phyloP scores from a whole-genome alignment of 2,113 vertebrate genomes.

The Sprattus sprattus region DNA sequence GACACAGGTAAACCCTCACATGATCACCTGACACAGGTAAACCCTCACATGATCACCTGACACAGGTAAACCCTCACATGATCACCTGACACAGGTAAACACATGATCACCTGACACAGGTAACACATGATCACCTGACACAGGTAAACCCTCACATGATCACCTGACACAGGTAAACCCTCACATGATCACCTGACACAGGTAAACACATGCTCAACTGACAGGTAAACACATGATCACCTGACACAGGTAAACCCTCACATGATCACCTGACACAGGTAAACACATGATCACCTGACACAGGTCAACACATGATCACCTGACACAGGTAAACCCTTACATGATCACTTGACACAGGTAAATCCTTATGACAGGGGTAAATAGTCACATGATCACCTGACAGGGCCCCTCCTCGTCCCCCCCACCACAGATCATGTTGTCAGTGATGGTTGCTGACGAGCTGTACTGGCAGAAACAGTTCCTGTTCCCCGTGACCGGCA shows the following conservation, averaged over 20 bases:
- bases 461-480: conserved; percentile 47
- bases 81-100: too few species aligned
- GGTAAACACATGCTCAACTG: too few species aligned
- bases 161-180: neutral
- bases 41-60: neutral
- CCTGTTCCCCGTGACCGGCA: conserved; percentile 50
- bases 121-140: too few species aligned
- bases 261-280: neutral
- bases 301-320: too few species aligned
- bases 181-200: too few species aligned
- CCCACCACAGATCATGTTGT: conserved; percentile 73
- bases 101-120: too few species aligned
- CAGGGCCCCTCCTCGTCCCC: conserved; percentile 60
- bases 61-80: too few species aligned
- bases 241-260: neutral
- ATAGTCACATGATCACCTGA: conserved; percentile 22
- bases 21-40: too few species aligned
- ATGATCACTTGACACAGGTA: too few species aligned
- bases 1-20: too few species aligned
- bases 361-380: neutral
- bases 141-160: neutral
- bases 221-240: too few species aligned
- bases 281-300: too few species aligned
- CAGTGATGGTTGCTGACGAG: conserved; percentile 44
- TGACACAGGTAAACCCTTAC: neutral